Evolutionary conservation across 2,113 vertebrate species (phyloP).

Genomic region (Xiphias gladius): DNA sequence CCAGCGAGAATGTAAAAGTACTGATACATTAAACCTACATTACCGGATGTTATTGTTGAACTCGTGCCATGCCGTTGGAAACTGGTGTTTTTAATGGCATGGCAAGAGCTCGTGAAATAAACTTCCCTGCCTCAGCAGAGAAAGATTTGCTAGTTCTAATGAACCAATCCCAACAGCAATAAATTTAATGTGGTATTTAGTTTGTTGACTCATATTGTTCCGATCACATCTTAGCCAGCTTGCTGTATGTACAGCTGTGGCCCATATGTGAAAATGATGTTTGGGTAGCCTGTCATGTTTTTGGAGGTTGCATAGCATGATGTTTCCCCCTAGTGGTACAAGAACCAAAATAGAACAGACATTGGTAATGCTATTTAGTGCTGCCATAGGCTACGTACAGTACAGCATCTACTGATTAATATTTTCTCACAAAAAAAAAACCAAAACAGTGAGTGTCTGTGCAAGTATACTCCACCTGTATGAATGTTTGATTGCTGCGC

Average conservation of each 20-base stretch:
- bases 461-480: constrained; percentile 2
- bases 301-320: constrained; percentile 64
- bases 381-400: constrained; percentile 18
- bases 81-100: constrained; percentile 50
- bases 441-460: background rate
- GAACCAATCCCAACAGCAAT: constrained; percentile 26
- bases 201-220: constrained; percentile 49
- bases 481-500: background rate
- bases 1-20: constrained; percentile 17
- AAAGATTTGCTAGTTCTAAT: constrained; percentile 23
- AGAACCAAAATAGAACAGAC: constrained; percentile 45
- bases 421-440: constrained; percentile 20
- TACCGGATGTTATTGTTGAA: constrained; percentile 43
- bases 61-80: constrained; percentile 57
- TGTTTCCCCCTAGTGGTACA: constrained; percentile 82
- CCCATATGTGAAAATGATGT: constrained; percentile 40
- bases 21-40: constrained; percentile 26
- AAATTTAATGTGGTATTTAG: constrained; percentile 36
- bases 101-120: constrained; percentile 53
- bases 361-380: constrained; percentile 7
- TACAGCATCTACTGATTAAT: background rate
- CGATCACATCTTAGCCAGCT: constrained; percentile 4
- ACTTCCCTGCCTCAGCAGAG: constrained; percentile 22
- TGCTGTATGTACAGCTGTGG: constrained; percentile 27
- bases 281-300: constrained; percentile 22